Evolutionary conservation across 1,140 invertebrate species (phyloP).

Genomic region (Mylabris phalerata): DNA sequence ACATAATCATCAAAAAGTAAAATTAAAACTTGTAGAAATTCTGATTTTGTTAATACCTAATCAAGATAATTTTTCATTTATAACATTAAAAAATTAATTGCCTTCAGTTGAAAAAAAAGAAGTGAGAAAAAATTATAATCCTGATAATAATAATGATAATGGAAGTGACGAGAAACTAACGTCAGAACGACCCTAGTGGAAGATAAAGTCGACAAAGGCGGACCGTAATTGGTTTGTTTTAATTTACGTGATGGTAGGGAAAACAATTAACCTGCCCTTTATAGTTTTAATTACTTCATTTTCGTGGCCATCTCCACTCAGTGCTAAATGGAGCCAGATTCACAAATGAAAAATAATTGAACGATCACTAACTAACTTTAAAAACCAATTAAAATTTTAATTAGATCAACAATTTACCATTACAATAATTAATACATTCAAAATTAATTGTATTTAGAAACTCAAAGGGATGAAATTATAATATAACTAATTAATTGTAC

Average conservation of each 20-base stretch:
- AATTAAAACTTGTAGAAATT: too few relatives aligned
- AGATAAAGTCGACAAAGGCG: conserved; percentile 30
- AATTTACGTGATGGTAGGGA: conserved; percentile 43
- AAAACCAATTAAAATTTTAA: too few relatives aligned
- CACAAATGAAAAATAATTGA: conserved; percentile 20
- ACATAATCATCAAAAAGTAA: too few relatives aligned
- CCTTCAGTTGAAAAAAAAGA: too few relatives aligned
- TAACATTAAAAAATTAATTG: too few relatives aligned
- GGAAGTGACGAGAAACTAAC: conserved; percentile 9
- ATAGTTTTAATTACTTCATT: conserved; percentile 46
- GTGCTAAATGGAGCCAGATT: conserved; percentile 32
- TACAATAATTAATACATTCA: too few relatives aligned
- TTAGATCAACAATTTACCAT: too few relatives aligned
- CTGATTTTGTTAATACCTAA: too few relatives aligned
- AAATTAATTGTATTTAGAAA: too few relatives aligned
- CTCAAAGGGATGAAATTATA: too few relatives aligned
- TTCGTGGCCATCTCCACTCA: conserved; percentile 35
- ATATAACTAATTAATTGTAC: not conserved
- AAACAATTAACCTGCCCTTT: conserved; percentile 45
- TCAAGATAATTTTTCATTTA: too few relatives aligned
- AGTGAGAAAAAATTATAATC: too few relatives aligned
- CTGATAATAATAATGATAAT: conserved; percentile 7
- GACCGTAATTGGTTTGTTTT: conserved; percentile 43
- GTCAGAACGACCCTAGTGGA: not conserved
- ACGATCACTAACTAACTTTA: not conserved